Evolutionary conservation across 2,113 vertebrate species (phyloP).

Genomic region (Petaurus breviceps): DNA sequence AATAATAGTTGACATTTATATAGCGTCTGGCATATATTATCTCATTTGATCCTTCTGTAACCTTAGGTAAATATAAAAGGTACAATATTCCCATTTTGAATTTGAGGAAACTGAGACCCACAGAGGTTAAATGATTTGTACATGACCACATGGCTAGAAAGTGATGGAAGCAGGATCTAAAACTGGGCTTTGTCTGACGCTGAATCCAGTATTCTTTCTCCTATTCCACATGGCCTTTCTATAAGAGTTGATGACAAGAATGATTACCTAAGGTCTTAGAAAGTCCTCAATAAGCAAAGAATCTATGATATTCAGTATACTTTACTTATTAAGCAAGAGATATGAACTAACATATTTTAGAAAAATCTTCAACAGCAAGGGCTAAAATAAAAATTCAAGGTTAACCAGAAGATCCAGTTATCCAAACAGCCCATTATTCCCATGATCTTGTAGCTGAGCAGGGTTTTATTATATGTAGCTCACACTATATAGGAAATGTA

Average conservation of each 20-base stretch:
- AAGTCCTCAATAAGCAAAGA: neutral
- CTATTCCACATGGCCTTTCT: neutral
- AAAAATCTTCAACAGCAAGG: neutral
- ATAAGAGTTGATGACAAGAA: neutral
- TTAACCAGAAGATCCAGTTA: neutral
- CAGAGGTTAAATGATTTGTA: neutral
- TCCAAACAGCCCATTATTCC: neutral
- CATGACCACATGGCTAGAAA: neutral
- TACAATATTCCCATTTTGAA: neutral
- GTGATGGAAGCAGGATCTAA: neutral
- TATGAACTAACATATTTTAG: neutral
- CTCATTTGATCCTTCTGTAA: neutral
- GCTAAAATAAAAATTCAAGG: conserved; percentile 5
- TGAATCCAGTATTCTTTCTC: neutral
- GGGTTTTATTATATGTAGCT: neutral
- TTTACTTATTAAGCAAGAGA: neutral
- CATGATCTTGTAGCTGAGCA: neutral
- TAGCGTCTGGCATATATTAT: neutral
- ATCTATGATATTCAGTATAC: neutral
- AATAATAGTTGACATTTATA: neutral
- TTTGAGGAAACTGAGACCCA: neutral
- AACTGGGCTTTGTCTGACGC: neutral
- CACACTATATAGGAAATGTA: neutral
- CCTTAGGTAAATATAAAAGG: neutral
- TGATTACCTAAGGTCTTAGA: neutral